Base-by-base conservation (phyloP, 1,140 invertebrate species). In the Forficula auricularia region DNA sequence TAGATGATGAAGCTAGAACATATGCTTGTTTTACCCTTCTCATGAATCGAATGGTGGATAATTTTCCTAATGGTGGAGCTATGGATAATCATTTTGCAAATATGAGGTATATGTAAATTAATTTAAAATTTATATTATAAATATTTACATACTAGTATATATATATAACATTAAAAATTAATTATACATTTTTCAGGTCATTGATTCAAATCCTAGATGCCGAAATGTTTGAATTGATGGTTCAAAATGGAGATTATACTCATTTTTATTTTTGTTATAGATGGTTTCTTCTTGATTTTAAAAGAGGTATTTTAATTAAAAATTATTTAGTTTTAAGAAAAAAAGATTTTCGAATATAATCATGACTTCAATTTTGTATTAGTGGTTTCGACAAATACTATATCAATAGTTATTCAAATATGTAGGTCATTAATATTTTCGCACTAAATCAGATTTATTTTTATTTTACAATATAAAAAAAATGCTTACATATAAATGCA, bases 251-350 rank as follows among this genome's bases (percentile, higher is more conserved):
- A 8, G 91, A 96, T 61, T 94, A 89, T 61, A 92, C 88, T 12
- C 88, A 96, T 61, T 92, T 95, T 62, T 96, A 94, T 62, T 96
- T 96, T 65, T 94, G 88, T 58, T 96, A 96, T 61, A 75, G 90
- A 40, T 96, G 91, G 91, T 81, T 82, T 57, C 62, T 82, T 7
- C 59, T 82, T 10, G 79, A 82, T 56, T 83, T 82, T 52, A 82
- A 82, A 62, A 57, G 79, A 68, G 76, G 75, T 74, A 6, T 27
- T n/a, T n/a, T n/a, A 50, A 54, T 33, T 49, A 12, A 7, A 16
- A n/a, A n/a, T 14, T 34, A 40, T 8, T 37, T 18, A 12, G n/a
- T 41, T 12, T 45, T 20, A 10, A 42, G n/a, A 36, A 15, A 44
- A 6, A 18, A 9, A 46, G 9, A 20, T 45, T 7, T n/a, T n/a